Evolutionary conservation across 2,888 invertebrate genomes (phyloP).

Genomic region (Hirtodrosophila histrioides): DNA sequence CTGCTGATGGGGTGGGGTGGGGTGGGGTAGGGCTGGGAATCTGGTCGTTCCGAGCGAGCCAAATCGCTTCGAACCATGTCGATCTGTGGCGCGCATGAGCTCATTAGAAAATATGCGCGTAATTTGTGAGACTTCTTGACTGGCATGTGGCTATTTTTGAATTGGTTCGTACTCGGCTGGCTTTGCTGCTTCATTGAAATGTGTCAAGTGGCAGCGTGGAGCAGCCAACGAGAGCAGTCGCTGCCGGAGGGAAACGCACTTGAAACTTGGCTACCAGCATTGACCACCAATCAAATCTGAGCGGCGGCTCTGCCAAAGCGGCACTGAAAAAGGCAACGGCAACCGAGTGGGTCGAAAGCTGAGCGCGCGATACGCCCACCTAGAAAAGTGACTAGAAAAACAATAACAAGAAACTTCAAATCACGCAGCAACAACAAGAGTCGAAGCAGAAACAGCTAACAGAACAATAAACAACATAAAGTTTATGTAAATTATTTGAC

Average conservation of each 20-base stretch:
- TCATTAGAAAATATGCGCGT: slow-evolving; percentile 80
- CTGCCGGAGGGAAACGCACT: slow-evolving; percentile 55
- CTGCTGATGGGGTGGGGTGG: not conserved
- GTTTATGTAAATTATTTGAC: slow-evolving; percentile 77
- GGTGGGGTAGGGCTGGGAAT: slow-evolving; percentile 2
- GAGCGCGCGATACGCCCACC: slow-evolving; percentile 72
- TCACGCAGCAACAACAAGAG: slow-evolving; percentile 63
- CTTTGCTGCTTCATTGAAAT: slow-evolving; percentile 59
- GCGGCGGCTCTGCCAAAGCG: slow-evolving; percentile 62
- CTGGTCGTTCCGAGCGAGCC: slow-evolving; percentile 39
- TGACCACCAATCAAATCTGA: slow-evolving; percentile 70
- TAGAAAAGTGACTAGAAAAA: slow-evolving; percentile 45
- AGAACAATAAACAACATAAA: slow-evolving; percentile 69
- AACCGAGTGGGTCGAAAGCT: slow-evolving; percentile 68
- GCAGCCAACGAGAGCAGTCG: slow-evolving; percentile 23
- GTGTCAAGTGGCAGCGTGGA: slow-evolving; percentile 71
- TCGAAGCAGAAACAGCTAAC: slow-evolving; percentile 32
- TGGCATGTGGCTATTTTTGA: slow-evolving; percentile 62
- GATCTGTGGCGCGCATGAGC: slow-evolving; percentile 70
- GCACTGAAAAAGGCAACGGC: slow-evolving; percentile 70
- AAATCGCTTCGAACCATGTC: slow-evolving; percentile 67
- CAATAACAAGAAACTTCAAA: slow-evolving; percentile 73
- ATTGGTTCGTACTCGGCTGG: slow-evolving; percentile 43
- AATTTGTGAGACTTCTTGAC: slow-evolving; percentile 66
- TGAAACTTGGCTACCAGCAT: slow-evolving; percentile 62